Conservation (phyloP, 2,888 invertebrate species). For the Drosophila paramelanica region DNA sequence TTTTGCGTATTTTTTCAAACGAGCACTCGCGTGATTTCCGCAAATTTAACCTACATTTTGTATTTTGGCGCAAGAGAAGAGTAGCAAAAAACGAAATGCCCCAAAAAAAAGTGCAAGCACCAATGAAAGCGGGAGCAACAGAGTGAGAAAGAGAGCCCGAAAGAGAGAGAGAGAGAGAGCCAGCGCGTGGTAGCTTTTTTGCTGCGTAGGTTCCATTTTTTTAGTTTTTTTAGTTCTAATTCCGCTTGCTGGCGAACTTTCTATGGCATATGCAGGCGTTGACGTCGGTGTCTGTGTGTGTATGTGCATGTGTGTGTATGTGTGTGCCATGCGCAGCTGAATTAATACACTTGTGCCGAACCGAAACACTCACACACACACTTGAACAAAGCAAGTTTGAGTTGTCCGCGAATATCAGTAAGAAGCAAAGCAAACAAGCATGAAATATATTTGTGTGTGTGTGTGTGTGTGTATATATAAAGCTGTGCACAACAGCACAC, state of each 20-base stretch:
- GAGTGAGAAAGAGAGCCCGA: neutral
- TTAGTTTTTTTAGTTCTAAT: conserved; percentile 25
- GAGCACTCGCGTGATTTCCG: conserved; percentile 72
- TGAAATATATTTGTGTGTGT: conserved; percentile 35
- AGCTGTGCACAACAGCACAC: conserved; percentile 23
- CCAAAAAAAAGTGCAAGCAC: conserved; percentile 48
- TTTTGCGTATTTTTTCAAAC: conserved; percentile 47
- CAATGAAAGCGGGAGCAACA: neutral
- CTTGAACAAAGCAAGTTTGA: conserved; percentile 36
- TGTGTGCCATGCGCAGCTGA: conserved; percentile 52
- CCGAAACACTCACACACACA: conserved; percentile 25
- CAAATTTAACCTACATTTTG: conserved; percentile 78
- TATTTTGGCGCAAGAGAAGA: conserved; percentile 49
- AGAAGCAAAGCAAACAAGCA: conserved; percentile 73
- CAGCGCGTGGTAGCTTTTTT: conserved; percentile 1
- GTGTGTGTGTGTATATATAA: conserved; percentile 5
- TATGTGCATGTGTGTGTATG: conserved; percentile 3
- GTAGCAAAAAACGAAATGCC: conserved; percentile 44
- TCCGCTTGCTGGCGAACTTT: conserved; percentile 29
- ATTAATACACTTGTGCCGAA: conserved; percentile 68
- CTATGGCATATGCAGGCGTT: conserved; percentile 45
- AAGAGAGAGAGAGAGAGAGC: neutral
- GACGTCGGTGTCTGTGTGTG: conserved; percentile 3
- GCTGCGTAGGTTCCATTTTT: conserved; percentile 29
- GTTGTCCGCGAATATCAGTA: conserved; percentile 45